Conservation (phyloP, 2,888 invertebrate genomes). For the Globia sparganii region DNA sequence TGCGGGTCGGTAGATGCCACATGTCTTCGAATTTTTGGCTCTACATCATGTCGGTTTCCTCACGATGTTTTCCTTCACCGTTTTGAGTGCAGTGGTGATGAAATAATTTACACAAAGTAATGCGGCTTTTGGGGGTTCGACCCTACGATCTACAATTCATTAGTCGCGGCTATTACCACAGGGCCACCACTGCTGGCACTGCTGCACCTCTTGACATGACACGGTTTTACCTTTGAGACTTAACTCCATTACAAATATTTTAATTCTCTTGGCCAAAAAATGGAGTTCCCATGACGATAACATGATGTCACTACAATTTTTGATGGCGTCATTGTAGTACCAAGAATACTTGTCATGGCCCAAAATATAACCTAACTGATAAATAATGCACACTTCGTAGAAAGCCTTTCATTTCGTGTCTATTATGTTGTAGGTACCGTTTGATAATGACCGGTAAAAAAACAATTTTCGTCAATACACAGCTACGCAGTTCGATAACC, state of each 20-base stretch:
- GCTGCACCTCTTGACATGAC: not conserved
- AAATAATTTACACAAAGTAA: no score
- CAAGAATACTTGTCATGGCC: conserved; percentile 12
- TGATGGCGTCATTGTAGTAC: conserved; percentile 34
- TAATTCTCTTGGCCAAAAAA: conserved; percentile 14
- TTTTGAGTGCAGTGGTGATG: no score
- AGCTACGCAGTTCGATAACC: conserved; percentile 49
- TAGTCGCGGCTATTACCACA: not conserved
- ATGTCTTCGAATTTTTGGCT: not conserved
- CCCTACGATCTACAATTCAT: not conserved
- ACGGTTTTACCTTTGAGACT: not conserved
- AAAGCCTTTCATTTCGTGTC: conserved; percentile 42
- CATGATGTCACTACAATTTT: conserved; percentile 38
- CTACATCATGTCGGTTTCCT: not conserved
- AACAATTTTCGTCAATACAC: conserved; percentile 13
- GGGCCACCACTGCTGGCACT: not conserved
- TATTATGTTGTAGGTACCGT: conserved; percentile 16
- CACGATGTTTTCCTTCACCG: not conserved
- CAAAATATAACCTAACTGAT: conserved; percentile 32
- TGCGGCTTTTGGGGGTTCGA: not conserved
- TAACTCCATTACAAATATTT: conserved; percentile 8
- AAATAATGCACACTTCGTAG: conserved; percentile 46
- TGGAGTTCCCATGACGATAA: conserved; percentile 27
- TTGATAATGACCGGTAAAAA: conserved; percentile 28
- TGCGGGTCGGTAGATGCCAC: not conserved